Percentiles rank a stretch among this genome's conserved stretches.
Conservation (phyloP, 2,113 vertebrate species). For the Grammomys surdaster region DNA sequence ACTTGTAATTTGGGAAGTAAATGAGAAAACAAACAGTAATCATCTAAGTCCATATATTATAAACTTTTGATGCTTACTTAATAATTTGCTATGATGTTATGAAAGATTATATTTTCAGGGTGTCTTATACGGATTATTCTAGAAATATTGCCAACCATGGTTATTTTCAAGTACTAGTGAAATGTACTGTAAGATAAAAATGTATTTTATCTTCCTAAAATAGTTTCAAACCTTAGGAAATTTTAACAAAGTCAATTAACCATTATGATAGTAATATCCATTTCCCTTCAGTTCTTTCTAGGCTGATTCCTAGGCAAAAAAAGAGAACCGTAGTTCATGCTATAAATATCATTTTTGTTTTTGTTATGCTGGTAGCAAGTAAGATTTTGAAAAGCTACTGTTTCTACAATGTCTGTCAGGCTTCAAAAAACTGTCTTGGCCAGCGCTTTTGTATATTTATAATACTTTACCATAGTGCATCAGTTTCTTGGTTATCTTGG, state of each 20-base stretch:
- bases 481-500: neutral
- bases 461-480: neutral
- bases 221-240: neutral
- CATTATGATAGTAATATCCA: neutral
- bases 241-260: neutral
- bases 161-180: slow-evolving; percentile 27
- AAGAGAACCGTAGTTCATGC: neutral
- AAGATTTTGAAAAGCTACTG: neutral
- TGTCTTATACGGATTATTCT: neutral
- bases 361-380: neutral
- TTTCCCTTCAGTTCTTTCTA: neutral
- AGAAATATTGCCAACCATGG: neutral
- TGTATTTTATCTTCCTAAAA: slow-evolving; percentile 7
- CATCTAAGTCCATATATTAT: neutral
- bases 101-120: neutral
- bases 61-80: slow-evolving; percentile 9
- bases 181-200: neutral
- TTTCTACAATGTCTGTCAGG: neutral
- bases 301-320: neutral
- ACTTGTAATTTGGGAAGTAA: neutral
- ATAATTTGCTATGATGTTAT: neutral
- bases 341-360: neutral
- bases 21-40: neutral
- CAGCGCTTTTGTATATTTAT: neutral
- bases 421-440: neutral